Conservation (phyloP, 2,113 vertebrate genomes). For the Eulemur rufifrons region DNA sequence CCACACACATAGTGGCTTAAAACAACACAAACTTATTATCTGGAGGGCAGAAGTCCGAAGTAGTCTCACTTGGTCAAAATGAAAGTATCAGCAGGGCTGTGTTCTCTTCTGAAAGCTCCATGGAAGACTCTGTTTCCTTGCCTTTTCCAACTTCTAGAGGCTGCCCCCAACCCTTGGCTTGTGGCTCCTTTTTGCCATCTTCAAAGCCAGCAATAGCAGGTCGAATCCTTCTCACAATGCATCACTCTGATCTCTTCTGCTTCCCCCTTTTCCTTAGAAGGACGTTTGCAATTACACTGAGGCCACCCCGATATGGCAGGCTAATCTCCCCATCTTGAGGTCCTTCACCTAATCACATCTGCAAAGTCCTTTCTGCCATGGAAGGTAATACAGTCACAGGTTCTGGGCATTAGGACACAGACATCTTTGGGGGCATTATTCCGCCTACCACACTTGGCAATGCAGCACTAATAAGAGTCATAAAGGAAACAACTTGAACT, state of each 20-base stretch:
- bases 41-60: background rate
- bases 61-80: conserved; percentile 3
- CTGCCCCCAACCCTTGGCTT: background rate
- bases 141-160: background rate
- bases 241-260: background rate
- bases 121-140: background rate
- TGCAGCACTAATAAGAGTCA: background rate
- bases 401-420: background rate
- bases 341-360: background rate
- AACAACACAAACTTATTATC: background rate
- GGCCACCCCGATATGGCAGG: background rate
- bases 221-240: background rate
- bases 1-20: background rate
- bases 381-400: background rate
- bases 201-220: background rate
- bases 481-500: conserved; percentile 54
- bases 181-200: background rate
- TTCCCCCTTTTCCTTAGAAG: background rate
- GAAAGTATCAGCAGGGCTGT: background rate
- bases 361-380: background rate
- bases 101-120: background rate
- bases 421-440: background rate
- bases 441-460: background rate
- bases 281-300: background rate
- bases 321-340: background rate